Evolutionary conservation across 2,113 vertebrate species (phyloP).

Genomic region (Bubo blakistoni): DNA sequence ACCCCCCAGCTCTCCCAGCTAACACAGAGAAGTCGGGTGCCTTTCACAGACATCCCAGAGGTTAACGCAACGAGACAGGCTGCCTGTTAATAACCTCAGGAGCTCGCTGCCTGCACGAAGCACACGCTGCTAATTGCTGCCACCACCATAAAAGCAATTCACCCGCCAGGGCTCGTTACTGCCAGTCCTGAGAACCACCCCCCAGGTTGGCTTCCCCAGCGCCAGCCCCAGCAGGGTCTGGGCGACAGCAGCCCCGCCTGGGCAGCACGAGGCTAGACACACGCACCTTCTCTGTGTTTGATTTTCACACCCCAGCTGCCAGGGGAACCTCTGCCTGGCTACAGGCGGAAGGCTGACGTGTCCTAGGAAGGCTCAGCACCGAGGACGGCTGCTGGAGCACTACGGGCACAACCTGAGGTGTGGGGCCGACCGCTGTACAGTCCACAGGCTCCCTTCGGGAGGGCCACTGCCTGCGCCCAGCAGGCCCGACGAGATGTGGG

Average conservation of each 20-base stretch:
- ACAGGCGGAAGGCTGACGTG: rapidly evolving
- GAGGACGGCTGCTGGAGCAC: background rate
- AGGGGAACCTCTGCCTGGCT: background rate
- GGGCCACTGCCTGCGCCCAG: rapidly evolving
- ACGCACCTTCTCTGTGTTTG: background rate
- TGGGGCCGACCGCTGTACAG: background rate
- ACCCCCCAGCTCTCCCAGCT: background rate
- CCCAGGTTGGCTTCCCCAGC: background rate
- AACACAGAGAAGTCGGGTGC: background rate
- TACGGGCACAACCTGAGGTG: too few relatives aligned
- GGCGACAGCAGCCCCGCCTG: background rate
- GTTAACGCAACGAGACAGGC: background rate
- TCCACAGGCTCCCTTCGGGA: rapidly evolving
- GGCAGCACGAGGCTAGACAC: background rate
- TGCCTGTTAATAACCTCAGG: background rate
- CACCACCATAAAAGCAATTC: background rate
- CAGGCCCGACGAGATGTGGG: background rate
- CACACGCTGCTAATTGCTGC: background rate
- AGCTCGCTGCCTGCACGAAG: background rate
- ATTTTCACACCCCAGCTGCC: background rate
- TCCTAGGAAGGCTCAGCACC: background rate
- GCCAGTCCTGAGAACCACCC: background rate
- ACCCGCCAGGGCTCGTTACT: background rate
- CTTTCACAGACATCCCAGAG: background rate
- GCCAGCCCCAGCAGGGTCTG: background rate